These are phyloP conservation scores for Melitaea cinxia DNA, from an alignment of 1,140 invertebrate species.

Conservation along the genomic window DNA sequence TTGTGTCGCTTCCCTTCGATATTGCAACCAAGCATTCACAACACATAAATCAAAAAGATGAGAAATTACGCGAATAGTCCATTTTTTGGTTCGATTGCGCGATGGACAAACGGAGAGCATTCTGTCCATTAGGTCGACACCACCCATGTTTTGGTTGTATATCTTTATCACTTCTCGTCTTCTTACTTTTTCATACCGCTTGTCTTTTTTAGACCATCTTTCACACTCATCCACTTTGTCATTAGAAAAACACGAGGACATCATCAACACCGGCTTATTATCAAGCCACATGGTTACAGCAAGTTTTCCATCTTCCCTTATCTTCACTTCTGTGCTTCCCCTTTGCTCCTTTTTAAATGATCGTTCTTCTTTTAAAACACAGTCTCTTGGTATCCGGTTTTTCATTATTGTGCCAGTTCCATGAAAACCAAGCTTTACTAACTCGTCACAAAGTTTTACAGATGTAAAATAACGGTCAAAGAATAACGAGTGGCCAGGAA, in stretches of 20 bases:
- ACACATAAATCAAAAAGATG: constrained; percentile 10
- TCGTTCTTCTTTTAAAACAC: constrained; percentile 2
- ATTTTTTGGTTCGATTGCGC: neutral
- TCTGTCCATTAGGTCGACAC: constrained; percentile 15
- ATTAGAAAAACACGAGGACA: constrained; percentile 14
- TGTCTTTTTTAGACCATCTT: constrained; percentile 19
- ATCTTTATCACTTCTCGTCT: neutral
- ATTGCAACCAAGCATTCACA: neutral
- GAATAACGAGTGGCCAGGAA: constrained; percentile 27
- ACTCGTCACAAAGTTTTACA: constrained; percentile 14
- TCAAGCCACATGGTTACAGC: constrained; percentile 33
- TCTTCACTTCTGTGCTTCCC: constrained; percentile 5
- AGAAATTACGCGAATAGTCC: constrained; percentile 3
- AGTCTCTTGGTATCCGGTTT: constrained; percentile 17
- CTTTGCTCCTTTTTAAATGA: constrained; percentile 17
- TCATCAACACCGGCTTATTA: constrained; percentile 25
- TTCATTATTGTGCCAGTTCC: constrained; percentile 26
- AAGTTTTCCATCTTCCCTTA: constrained; percentile 15
- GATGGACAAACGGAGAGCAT: neutral
- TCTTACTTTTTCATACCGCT: neutral
- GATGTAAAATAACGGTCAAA: constrained; percentile 30
- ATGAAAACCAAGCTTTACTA: constrained; percentile 1
- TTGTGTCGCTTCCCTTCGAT: neutral
- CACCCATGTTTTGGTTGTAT: constrained; percentile 17
- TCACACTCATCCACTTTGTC: constrained; percentile 18